A percentile compares a stretch with the other conserved stretches of the same genome.
phyloP scores from a whole-genome alignment of 2,113 vertebrate genomes.

The Sakesphorus luctuosus region DNA sequence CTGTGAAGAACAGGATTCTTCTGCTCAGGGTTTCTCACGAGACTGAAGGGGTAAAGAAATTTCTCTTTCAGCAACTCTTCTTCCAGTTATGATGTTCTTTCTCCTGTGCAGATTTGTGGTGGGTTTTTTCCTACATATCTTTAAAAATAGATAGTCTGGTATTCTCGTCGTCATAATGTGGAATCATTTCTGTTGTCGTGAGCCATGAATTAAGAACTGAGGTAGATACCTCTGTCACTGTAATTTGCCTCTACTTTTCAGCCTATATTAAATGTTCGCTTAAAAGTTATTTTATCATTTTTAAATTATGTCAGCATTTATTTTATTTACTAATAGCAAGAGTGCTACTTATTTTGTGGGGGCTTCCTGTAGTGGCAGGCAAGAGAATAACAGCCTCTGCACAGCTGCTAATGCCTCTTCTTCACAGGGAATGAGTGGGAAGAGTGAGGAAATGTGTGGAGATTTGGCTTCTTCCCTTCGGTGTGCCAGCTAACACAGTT shows the following conservation, averaged over 20 bases:
- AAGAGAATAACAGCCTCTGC: conserved; percentile 20
- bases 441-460: conserved; percentile 40
- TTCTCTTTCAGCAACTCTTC: neutral
- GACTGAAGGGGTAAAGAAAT: neutral
- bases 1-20: neutral
- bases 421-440: conserved; percentile 22
- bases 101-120: neutral
- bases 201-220: neutral
- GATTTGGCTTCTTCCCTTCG: neutral
- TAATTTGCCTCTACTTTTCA: conserved; percentile 8
- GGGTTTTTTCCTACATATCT: neutral
- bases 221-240: neutral
- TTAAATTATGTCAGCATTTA: conserved; percentile 13
- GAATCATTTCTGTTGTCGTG: neutral
- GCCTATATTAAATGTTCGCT: conserved; percentile 2
- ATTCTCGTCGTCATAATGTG: neutral
- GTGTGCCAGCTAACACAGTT: neutral
- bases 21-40: neutral
- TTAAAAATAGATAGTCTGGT: neutral
- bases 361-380: neutral
- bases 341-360: neutral
- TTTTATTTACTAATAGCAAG: conserved; percentile 51
- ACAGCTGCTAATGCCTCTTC: conserved; percentile 41
- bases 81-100: neutral
- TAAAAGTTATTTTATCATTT: conserved; percentile 28